Percentiles rank a stretch among this genome's conserved stretches.
These are phyloP conservation scores for Edolisoma coerulescens DNA, from an alignment of 2,113 vertebrate genomes.

Conservation along the genomic window DNA sequence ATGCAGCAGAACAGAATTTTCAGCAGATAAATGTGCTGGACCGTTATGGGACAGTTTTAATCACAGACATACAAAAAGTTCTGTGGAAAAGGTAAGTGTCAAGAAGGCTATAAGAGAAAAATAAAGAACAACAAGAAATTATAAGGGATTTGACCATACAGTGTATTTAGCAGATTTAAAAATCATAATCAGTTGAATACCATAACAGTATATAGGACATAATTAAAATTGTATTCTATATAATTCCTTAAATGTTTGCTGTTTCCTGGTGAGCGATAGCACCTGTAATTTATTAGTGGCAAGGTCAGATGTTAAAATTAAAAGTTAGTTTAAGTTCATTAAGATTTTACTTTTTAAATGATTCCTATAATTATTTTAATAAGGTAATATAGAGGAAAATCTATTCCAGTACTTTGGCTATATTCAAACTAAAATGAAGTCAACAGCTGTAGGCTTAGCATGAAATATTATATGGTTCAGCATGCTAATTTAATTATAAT, in stretches of 20 bases:
- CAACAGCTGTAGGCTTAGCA: background rate
- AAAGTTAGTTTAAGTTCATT: background rate
- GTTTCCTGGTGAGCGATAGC: background rate
- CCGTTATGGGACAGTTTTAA: background rate
- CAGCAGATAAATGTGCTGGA: background rate
- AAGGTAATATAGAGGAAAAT: background rate
- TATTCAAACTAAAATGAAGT: background rate
- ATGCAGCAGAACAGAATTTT: background rate
- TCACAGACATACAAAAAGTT: background rate
- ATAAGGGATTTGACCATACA: background rate
- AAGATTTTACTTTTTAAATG: background rate
- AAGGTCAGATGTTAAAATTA: background rate
- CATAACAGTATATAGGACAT: background rate
- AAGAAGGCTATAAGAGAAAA: background rate
- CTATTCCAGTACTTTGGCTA: background rate
- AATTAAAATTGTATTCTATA: background rate
- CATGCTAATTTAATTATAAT: constrained; percentile 11
- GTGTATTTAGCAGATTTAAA: background rate
- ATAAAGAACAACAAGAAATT: background rate
- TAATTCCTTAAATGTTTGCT: background rate
- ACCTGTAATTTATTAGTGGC: background rate
- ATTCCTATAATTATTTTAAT: background rate
- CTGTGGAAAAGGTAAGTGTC: background rate
- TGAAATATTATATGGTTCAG: background rate
- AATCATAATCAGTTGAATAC: background rate